These are phyloP conservation scores for Ameiurus melas DNA, from an alignment of 2,113 vertebrate species.

Conservation along the genomic window DNA sequence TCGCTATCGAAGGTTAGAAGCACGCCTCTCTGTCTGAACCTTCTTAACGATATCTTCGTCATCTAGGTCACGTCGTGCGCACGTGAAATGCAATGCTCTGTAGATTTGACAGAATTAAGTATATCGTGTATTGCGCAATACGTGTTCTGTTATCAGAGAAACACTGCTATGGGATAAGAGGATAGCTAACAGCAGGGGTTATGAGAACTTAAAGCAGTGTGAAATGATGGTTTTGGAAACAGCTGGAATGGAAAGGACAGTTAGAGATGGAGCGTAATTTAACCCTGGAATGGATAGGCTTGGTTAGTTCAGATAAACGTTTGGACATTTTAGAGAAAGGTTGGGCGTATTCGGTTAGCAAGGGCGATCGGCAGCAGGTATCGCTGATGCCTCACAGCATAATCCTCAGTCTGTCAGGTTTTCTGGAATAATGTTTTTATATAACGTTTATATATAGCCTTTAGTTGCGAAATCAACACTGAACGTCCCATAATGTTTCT, in stretches of 20 bases:
- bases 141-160: not conserved
- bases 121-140: too few relatives aligned
- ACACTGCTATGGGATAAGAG: not conserved
- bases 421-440: not conserved
- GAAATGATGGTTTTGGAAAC: not conserved
- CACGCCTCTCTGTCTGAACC: not conserved
- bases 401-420: not conserved
- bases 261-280: too few relatives aligned
- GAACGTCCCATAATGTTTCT: not conserved
- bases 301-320: not conserved
- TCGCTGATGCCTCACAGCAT: not conserved
- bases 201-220: not conserved
- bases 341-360: not conserved
- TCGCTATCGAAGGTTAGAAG: slow-evolving; percentile 80
- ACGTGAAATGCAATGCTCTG: not conserved
- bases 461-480: not conserved
- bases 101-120: not conserved
- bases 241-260: not conserved
- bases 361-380: not conserved
- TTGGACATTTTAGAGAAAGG: not conserved
- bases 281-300: too few relatives aligned
- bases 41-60: not conserved
- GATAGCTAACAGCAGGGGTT: not conserved
- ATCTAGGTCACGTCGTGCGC: not conserved
- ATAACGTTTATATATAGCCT: too few relatives aligned